A percentile compares a stretch with the other conserved stretches of the same genome.
phyloP scores from a whole-genome alignment of 2,797 vertebrate species.

The Moxostoma hubbsi region DNA sequence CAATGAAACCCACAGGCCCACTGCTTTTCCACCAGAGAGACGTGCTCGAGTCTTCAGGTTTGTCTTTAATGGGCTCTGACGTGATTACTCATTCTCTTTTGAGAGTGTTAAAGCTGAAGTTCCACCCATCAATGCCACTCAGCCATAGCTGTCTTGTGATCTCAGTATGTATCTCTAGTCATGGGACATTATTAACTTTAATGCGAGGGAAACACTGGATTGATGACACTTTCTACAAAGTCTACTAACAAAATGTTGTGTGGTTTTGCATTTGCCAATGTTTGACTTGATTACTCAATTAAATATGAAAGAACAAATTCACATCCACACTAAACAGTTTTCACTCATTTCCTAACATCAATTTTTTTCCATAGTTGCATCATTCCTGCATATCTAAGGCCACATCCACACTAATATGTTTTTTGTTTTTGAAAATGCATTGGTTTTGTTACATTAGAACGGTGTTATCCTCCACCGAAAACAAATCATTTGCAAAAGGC shows the following conservation, averaged over 20 bases:
- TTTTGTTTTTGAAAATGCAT: too few relatives aligned
- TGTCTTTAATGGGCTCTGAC: constrained; percentile 12
- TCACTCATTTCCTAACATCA: too few relatives aligned
- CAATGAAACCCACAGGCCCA: constrained; percentile 33
- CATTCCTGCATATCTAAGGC: too few relatives aligned
- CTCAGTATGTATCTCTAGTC: not conserved
- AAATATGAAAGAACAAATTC: not conserved
- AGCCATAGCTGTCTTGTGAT: not conserved
- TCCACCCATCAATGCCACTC: not conserved
- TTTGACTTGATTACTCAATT: not conserved
- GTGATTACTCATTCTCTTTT: constrained; percentile 16
- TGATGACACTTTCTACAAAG: not conserved
- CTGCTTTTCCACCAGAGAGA: constrained; percentile 44
- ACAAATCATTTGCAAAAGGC: too few relatives aligned
- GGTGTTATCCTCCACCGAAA: too few relatives aligned
- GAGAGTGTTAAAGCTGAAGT: constrained; percentile 5
- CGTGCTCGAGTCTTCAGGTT: constrained; percentile 19
- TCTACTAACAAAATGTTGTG: not conserved
- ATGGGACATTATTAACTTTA: not conserved
- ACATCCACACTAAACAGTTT: too few relatives aligned
- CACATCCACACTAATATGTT: too few relatives aligned
- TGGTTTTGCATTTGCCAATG: too few relatives aligned
- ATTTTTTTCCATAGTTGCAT: too few relatives aligned
- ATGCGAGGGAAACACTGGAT: not conserved
- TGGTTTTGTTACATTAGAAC: too few relatives aligned